Percentiles rank a stretch among this genome's conserved stretches.
Conservation (phyloP, 2,797 vertebrate species). For the Scarus forsteni region DNA sequence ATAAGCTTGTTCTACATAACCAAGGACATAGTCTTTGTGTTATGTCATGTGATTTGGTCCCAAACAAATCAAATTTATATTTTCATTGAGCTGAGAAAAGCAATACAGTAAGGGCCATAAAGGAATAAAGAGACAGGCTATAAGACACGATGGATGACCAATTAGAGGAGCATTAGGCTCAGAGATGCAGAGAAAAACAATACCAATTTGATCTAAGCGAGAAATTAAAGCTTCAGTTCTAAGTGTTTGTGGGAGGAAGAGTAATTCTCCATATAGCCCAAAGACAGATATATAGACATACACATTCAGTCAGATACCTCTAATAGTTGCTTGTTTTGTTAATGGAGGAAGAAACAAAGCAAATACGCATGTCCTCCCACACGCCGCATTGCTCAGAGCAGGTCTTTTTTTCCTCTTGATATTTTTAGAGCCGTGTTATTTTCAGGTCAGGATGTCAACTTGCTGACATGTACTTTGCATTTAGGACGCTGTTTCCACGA, state of each 20-base stretch:
- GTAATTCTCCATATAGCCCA: not conserved
- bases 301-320: not conserved
- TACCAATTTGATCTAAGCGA: not conserved
- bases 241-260: not conserved
- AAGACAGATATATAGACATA: no score
- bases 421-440: not conserved
- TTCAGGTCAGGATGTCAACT: not conserved
- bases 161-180: not conserved
- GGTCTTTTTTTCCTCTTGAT: not conserved
- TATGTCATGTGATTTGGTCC: no score
- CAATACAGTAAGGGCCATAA: no score
- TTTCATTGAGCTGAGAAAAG: no score
- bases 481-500: not conserved
- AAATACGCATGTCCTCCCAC: not conserved
- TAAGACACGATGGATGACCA: not conserved
- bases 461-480: not conserved
- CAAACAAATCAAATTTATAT: no score
- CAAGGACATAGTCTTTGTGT: no score
- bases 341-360: not conserved
- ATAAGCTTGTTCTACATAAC: not conserved
- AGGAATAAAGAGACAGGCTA: no score
- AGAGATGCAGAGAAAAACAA: not conserved
- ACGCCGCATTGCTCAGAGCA: not conserved
- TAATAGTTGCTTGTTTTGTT: not conserved
- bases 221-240: slow-evolving; percentile 23